Evolutionary conservation across 1,140 invertebrate species (phyloP).

Genomic region (Lanistes nyassanus): DNA sequence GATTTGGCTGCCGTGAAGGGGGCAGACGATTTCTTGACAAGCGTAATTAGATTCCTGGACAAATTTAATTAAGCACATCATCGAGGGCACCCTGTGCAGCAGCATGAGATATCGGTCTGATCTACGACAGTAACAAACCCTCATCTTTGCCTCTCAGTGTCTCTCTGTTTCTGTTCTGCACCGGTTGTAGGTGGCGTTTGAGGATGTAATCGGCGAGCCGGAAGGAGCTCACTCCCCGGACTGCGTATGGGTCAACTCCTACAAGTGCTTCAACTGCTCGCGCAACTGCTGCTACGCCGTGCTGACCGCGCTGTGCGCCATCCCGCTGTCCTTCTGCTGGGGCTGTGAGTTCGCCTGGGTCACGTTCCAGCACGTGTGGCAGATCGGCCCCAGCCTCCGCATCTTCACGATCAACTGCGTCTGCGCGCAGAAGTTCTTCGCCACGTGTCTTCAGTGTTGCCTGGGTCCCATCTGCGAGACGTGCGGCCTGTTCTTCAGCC

Average conservation of each 20-base stretch:
- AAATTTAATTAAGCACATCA: too few species aligned
- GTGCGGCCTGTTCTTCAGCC: slow-evolving; percentile 74
- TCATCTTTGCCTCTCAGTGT: too few species aligned
- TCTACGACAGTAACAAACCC: too few species aligned
- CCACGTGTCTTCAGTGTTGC: slow-evolving; percentile 72
- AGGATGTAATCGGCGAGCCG: slow-evolving; percentile 81
- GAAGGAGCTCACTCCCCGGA: slow-evolving; percentile 77
- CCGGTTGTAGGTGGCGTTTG: slow-evolving; percentile 69
- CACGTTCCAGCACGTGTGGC: slow-evolving; percentile 71
- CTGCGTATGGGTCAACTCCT: slow-evolving; percentile 78
- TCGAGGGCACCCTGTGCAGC: too few species aligned
- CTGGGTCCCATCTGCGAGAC: slow-evolving; percentile 74
- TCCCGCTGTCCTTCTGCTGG: slow-evolving; percentile 75
- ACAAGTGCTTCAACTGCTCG: slow-evolving; percentile 75
- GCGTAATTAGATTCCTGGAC: too few species aligned
- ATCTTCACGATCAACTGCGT: slow-evolving; percentile 71
- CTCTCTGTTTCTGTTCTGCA: slow-evolving; percentile 6
- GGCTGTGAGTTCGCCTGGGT: slow-evolving; percentile 79
- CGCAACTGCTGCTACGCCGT: slow-evolving; percentile 78
- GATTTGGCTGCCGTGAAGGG: too few species aligned
- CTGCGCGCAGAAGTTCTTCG: slow-evolving; percentile 71
- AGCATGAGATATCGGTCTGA: too few species aligned
- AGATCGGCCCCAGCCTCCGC: slow-evolving; percentile 56
- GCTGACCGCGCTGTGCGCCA: slow-evolving; percentile 76
- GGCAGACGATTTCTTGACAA: too few species aligned